Percentiles rank a stretch among this genome's conserved stretches.
These are phyloP conservation scores for Periophthalmus modestus DNA, from an alignment of 2,113 vertebrate genomes.

Conservation along the genomic window DNA sequence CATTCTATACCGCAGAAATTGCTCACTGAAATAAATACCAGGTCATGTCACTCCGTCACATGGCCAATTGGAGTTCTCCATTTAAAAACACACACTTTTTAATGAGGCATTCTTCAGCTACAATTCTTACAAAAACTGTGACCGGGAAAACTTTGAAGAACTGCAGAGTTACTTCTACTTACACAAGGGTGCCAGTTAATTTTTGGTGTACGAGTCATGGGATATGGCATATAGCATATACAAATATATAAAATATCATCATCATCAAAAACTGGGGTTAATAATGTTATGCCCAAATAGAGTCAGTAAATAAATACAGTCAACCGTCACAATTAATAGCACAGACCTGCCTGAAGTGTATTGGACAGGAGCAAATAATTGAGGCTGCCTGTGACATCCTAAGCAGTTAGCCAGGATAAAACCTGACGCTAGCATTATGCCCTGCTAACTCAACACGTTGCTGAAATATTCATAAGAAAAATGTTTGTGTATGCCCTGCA, in stretches of 20 bases:
- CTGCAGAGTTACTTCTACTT: no score
- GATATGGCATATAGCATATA: no score
- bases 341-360: neutral
- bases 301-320: neutral
- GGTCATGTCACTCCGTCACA: slow-evolving; percentile 48
- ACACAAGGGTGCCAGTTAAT: no score
- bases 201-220: no score
- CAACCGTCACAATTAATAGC: neutral
- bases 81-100: slow-evolving; percentile 28
- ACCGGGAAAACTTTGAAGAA: no score
- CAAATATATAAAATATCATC: no score
- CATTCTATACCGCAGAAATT: slow-evolving; percentile 64
- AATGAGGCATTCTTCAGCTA: slow-evolving; percentile 15
- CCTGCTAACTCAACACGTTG: slow-evolving; percentile 57
- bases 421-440: slow-evolving; percentile 65
- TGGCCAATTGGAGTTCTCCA: slow-evolving; percentile 10
- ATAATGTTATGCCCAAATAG: neutral
- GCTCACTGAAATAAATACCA: slow-evolving; percentile 69
- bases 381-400: slow-evolving; percentile 29
- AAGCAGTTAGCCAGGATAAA: slow-evolving; percentile 51
- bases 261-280: no score
- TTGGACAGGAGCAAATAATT: slow-evolving; percentile 40
- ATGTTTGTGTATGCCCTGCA: slow-evolving; percentile 32
- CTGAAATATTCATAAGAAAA: slow-evolving; percentile 72
- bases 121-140: neutral